Percentiles rank a stretch among this genome's conserved stretches.
Conservation (phyloP, 2,113 vertebrate genomes). For the Thamnophis sirtalis region DNA sequence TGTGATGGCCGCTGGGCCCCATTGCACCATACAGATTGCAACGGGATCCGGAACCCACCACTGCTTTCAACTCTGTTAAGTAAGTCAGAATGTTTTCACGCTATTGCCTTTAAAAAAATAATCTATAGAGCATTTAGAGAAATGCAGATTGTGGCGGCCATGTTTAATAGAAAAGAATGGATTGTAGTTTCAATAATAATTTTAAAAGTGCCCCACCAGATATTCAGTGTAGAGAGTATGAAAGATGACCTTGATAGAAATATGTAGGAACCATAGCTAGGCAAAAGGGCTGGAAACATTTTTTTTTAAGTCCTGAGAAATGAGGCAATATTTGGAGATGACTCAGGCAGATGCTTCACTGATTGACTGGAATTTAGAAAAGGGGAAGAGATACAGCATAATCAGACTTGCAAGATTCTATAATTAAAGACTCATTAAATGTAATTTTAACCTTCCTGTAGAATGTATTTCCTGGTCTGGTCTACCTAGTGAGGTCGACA, state of each 20-base stretch:
- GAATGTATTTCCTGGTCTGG: background rate
- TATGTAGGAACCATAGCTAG: background rate
- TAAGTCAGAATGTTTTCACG: background rate
- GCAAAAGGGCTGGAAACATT: background rate
- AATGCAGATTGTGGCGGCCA: background rate
- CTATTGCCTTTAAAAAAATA: background rate
- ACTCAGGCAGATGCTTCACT: background rate
- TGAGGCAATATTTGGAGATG: background rate
- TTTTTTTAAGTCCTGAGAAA: background rate
- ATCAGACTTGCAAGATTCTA: background rate
- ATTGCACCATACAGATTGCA: too few species aligned
- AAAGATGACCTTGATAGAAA: background rate
- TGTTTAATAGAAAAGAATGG: background rate
- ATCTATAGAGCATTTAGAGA: background rate
- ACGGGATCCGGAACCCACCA: too few species aligned
- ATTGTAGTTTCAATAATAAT: background rate
- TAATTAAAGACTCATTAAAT: background rate
- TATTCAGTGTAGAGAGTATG: background rate
- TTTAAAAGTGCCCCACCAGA: background rate
- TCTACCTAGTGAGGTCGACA: background rate
- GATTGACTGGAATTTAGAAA: background rate
- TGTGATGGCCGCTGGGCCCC: too few species aligned
- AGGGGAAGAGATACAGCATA: background rate
- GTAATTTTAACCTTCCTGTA: background rate
- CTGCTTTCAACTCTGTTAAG: background rate